phyloP scores from a whole-genome alignment of 2,888 invertebrate genomes.

The Proisotoma minuta region DNA sequence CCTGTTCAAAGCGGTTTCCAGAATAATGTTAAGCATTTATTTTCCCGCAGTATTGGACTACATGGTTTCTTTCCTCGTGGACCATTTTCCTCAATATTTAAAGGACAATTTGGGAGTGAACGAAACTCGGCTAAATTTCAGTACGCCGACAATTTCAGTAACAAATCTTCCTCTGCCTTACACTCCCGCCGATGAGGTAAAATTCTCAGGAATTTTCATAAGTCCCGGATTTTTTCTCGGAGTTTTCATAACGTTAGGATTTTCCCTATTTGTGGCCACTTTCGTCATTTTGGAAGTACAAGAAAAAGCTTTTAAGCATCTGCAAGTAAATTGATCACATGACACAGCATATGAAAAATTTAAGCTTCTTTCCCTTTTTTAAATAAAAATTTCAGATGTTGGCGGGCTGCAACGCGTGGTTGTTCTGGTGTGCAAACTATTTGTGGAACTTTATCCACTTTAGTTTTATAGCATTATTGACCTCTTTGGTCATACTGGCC shows the following conservation, averaged over 20 bases:
- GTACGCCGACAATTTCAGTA: neutral
- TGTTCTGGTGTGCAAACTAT: conserved; percentile 27
- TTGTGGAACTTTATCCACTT: conserved; percentile 23
- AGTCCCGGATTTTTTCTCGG: conserved; percentile 23
- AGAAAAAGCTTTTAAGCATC: conserved; percentile 23
- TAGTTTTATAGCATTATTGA: conserved; percentile 1
- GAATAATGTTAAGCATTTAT: neutral
- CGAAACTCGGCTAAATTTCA: no score
- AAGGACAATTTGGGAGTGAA: no score
- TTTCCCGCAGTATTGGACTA: conserved; percentile 13
- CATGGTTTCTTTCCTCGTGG: neutral
- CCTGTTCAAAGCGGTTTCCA: neutral
- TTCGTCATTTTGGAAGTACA: conserved; percentile 25
- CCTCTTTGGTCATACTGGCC: neutral
- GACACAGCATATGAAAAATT: neutral
- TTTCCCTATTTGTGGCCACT: conserved; percentile 16
- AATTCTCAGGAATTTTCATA: conserved; percentile 16
- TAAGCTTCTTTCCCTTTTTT: neutral
- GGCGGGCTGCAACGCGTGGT: conserved; percentile 11
- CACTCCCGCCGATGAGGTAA: conserved; percentile 12
- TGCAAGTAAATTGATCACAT: conserved; percentile 9
- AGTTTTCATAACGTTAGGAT: conserved; percentile 6
- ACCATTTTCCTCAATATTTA: neutral
- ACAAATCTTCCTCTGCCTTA: conserved; percentile 10
- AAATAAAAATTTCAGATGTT: neutral